Evolutionary conservation across 2,113 vertebrate genomes (phyloP).

Genomic region (Suncus etruscus): DNA sequence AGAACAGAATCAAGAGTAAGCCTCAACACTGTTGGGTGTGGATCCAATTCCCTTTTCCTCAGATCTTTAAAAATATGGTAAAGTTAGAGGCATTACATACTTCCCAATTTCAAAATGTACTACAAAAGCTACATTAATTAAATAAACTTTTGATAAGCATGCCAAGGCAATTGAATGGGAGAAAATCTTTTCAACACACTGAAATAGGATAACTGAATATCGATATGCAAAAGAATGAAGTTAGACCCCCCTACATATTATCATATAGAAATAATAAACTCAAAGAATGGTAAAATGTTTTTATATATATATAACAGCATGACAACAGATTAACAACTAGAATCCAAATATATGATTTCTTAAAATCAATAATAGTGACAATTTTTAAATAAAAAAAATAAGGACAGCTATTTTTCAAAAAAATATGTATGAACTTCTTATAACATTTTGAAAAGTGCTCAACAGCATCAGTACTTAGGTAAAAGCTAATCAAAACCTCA

Average conservation of each 20-base stretch:
- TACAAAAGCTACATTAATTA: too few species aligned
- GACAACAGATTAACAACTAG: neutral
- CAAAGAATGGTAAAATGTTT: too few species aligned
- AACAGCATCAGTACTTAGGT: neutral
- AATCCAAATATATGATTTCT: neutral
- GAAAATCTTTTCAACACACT: neutral
- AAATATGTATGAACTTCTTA: neutral
- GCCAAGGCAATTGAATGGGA: neutral
- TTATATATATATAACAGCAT: neutral
- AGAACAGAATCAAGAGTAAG: too few species aligned
- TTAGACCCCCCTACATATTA: neutral
- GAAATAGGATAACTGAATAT: neutral
- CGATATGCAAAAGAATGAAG: neutral
- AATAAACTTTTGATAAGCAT: neutral
- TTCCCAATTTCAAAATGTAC: too few species aligned
- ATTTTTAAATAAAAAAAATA: slow-evolving; percentile 7
- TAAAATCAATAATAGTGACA: neutral
- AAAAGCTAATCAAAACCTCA: neutral
- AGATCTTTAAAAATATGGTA: too few species aligned
- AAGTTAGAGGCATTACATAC: too few species aligned
- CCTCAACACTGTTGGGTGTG: too few species aligned
- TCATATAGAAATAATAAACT: neutral
- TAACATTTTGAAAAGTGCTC: neutral
- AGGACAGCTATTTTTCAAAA: neutral
- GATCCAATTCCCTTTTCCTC: too few species aligned